These are phyloP conservation scores for Eleutherodactylus coqui DNA, from an alignment of 2,797 vertebrate genomes.

Conservation along the genomic window DNA sequence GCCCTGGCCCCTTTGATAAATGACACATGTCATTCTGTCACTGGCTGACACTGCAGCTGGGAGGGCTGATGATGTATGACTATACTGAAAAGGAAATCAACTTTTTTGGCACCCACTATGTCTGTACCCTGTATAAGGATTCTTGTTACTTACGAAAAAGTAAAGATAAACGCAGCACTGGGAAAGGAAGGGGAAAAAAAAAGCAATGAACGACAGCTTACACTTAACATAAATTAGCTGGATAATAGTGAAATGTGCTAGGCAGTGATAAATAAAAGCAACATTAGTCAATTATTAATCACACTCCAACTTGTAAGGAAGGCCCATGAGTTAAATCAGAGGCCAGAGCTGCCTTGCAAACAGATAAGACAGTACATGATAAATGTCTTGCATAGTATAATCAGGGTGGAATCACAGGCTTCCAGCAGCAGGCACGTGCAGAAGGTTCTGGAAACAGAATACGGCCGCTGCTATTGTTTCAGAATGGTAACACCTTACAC, in stretches of 20 bases:
- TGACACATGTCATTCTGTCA: constrained; percentile 99
- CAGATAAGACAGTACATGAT: constrained; percentile 83
- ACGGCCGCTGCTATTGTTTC: not conserved
- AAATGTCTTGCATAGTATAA: constrained; percentile 78
- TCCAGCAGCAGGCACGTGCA: constrained; percentile 70
- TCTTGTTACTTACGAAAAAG: constrained; percentile 88
- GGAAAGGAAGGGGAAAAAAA: constrained; percentile 70
- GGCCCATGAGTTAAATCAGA: constrained; percentile 83
- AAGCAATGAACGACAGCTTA: constrained; percentile 82
- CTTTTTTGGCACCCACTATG: constrained; percentile 94
- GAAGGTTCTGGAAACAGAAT: constrained; percentile 77
- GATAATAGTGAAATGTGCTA: constrained; percentile 83
- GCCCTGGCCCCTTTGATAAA: constrained; percentile 99
- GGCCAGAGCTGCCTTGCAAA: constrained; percentile 82
- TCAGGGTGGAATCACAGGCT: constrained; percentile 78
- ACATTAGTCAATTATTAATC: constrained; percentile 88
- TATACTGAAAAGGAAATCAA: constrained; percentile 95
- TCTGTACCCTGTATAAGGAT: constrained; percentile 94
- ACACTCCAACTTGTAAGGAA: constrained; percentile 85
- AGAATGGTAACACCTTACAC: not conserved
- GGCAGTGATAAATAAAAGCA: constrained; percentile 85
- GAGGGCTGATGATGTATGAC: constrained; percentile 98
- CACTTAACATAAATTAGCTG: constrained; percentile 85
- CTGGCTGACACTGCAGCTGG: constrained; percentile 97
- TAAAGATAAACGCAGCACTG: constrained; percentile 80